Base-by-base conservation (phyloP, 2,797 vertebrate species). In the Gymnoscopelus microlampas region DNA sequence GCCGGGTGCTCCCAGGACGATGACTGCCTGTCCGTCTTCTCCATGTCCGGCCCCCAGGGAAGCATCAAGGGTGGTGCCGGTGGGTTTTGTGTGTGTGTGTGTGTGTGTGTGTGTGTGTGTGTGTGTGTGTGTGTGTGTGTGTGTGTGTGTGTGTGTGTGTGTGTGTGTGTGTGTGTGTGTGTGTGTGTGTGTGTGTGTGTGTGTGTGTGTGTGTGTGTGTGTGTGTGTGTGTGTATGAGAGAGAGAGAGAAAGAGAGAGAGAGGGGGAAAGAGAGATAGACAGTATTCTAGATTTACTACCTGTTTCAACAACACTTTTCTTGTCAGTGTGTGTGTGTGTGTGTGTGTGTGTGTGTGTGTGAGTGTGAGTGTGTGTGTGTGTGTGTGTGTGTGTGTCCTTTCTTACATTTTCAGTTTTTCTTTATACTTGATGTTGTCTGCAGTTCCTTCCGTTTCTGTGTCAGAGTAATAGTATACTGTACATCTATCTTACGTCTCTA, bases 1-100 rank as follows among this genome's bases (percentile, higher is more conserved):
- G 98, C 97, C 0, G 98, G 98, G 86, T 99, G 97, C 87, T 97
- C 98, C 88, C 97, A 99, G 91, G 98, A 99, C 0, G 97, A 99
- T 0, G 97, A 99, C 91, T 98, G 97, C 91, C 95, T 99, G 85
- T 98, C 98, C 0, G 96, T 98, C 88, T 98, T 98, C 90, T 96
- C 96, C 82, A 94, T 96, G 94, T 95, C 97, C 1, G 95, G 94
- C 74, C 96, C 78, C 54, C 96, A 88, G 91, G 97, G 96, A 83
- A 94, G 29, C 85, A 81, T 94, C 86, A 99, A 97, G 93, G 91
- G 94, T 61, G 96, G 95, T 90, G 94, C 95, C 62, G 96, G 98
- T 98, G 92, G 96, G 96, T 8, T 7, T 2, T 88, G 71, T 68
- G 56, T 24, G 35, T 60, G 68, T 53, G 29, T 19, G 39, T 29